Percentiles rank a stretch among this genome's conserved stretches.
phyloP scores from a whole-genome alignment of 2,888 invertebrate species.

The Acronicta psi region DNA sequence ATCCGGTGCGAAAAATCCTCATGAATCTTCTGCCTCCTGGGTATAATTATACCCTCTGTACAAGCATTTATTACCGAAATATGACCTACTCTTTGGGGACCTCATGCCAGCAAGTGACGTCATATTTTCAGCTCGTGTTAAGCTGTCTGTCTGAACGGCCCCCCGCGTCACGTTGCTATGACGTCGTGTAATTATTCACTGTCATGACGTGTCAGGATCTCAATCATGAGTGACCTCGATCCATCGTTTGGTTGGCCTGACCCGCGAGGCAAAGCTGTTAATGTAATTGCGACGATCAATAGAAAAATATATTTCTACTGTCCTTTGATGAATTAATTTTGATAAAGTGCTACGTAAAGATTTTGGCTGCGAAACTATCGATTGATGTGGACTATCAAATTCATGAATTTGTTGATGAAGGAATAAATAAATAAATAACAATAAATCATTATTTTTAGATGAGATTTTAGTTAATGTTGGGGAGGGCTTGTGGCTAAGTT shows the following conservation, averaged over 20 bases:
- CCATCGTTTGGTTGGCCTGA: not conserved
- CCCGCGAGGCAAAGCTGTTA: not conserved
- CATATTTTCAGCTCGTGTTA: constrained; percentile 16
- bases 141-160: constrained; percentile 5
- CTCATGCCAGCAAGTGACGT: not conserved
- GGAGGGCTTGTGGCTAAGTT: no score
- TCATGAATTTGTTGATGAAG: no score
- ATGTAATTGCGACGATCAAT: constrained; percentile 1
- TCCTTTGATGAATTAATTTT: not conserved
- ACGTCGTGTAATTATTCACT: constrained; percentile 49
- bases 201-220: constrained; percentile 32
- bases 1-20: no score
- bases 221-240: constrained; percentile 38
- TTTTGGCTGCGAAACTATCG: no score
- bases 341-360: no score
- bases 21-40: no score
- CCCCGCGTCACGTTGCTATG: constrained; percentile 23
- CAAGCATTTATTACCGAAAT: not conserved
- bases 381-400: no score
- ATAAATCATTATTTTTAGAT: no score
- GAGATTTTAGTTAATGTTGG: no score
- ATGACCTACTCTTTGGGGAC: no score
- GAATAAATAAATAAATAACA: no score
- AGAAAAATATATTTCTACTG: not conserved
- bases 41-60: no score